A percentile compares a stretch with the other conserved stretches of the same genome.
These are phyloP conservation scores for Hypomesus transpacificus DNA, from an alignment of 2,113 vertebrate species.

Conservation along the genomic window DNA sequence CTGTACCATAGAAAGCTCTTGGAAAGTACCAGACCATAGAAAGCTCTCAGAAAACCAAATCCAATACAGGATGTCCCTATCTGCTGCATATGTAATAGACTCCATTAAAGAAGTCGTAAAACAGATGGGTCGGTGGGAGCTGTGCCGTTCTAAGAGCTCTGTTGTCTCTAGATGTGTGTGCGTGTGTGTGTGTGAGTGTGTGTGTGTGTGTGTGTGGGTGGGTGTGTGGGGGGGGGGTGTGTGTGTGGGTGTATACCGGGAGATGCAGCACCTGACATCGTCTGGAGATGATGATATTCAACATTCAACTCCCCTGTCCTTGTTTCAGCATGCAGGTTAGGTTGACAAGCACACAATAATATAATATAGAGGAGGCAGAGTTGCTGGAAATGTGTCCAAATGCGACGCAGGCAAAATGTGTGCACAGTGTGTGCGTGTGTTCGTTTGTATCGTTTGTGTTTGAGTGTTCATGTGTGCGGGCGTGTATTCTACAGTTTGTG, in stretches of 20 bases:
- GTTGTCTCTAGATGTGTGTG: slow-evolving; percentile 30
- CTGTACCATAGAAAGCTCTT: neutral
- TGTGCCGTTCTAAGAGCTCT: slow-evolving; percentile 33
- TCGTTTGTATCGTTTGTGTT: neutral
- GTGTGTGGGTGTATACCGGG: neutral
- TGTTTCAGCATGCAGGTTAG: neutral
- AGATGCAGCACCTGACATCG: neutral
- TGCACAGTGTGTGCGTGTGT: neutral
- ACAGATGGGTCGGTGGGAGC: slow-evolving; percentile 6
- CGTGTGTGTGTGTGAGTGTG: neutral
- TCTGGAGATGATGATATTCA: neutral
- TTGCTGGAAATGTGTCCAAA: neutral
- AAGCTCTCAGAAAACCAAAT: slow-evolving; percentile 32
- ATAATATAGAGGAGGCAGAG: neutral
- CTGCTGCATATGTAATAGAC: slow-evolving; percentile 37
- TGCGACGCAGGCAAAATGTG: neutral
- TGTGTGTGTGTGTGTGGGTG: slow-evolving; percentile 6
- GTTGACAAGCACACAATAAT: neutral
- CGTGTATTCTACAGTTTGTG: neutral
- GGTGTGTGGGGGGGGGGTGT: slow-evolving; percentile 12
- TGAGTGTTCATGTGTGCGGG: neutral
- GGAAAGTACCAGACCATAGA: slow-evolving; percentile 24
- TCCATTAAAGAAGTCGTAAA: slow-evolving; percentile 46
- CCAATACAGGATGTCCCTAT: slow-evolving; percentile 24
- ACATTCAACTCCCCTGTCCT: neutral